Percentiles rank a stretch among this genome's conserved stretches.
phyloP scores from a whole-genome alignment of 64 coral and sea anemone species.

The Pocillopora verrucosa region DNA sequence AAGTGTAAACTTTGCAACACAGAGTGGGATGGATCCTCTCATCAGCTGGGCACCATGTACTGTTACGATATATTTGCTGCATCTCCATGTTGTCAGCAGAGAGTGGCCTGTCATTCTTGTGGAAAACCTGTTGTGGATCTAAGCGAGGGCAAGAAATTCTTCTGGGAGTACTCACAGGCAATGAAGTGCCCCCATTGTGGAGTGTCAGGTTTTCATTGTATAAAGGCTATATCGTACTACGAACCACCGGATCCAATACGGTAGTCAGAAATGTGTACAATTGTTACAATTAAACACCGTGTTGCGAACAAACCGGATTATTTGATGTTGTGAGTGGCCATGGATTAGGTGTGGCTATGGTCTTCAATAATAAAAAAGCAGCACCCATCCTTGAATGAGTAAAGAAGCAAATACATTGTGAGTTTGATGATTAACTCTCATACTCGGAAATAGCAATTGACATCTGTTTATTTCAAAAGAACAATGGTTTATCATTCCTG shows the following conservation, averaged over 20 bases:
- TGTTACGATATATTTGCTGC: slow-evolving; percentile 98
- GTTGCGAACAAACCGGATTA: neutral
- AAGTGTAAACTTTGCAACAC: slow-evolving; percentile 93
- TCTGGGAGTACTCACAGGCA: slow-evolving; percentile 89
- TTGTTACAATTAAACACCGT: neutral
- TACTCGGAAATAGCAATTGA: too few relatives aligned
- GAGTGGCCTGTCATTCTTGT: slow-evolving; percentile 86
- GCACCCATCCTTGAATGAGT: too few relatives aligned
- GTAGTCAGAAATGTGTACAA: neutral
- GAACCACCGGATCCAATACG: neutral
- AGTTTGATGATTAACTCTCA: too few relatives aligned
- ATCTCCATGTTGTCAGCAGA: slow-evolving; percentile 87
- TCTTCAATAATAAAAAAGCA: neutral
- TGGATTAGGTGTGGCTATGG: neutral
- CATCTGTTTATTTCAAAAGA: too few relatives aligned
- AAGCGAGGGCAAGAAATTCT: slow-evolving; percentile 67
- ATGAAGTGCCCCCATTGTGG: slow-evolving; percentile 95
- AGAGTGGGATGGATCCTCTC: slow-evolving; percentile 92
- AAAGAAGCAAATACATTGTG: too few relatives aligned
- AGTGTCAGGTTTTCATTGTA: slow-evolving; percentile 91
- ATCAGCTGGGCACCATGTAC: slow-evolving; percentile 93
- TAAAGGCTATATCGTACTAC: slow-evolving; percentile 75
- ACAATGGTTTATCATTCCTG: too few relatives aligned
- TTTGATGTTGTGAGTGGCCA: neutral
- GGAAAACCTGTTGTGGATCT: slow-evolving; percentile 86